These are phyloP conservation scores for Ptychoptera albimana DNA, from an alignment of 2,888 invertebrate genomes.

Conservation along the genomic window DNA sequence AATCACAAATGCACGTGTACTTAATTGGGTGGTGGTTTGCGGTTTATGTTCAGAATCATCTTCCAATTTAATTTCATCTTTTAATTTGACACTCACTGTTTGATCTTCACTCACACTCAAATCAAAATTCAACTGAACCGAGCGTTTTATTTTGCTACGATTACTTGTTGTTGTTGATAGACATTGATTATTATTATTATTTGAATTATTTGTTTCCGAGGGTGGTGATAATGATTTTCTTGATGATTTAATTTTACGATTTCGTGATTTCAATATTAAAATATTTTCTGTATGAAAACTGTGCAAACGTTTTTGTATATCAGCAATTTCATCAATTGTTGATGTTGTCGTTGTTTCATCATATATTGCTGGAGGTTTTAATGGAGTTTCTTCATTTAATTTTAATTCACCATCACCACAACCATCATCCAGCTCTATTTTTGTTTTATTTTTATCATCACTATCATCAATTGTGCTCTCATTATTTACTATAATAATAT, in stretches of 20 bases:
- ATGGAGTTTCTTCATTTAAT: background rate
- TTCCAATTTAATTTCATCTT: slow-evolving; percentile 15
- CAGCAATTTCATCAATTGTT: slow-evolving; percentile 36
- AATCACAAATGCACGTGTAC: too few relatives aligned
- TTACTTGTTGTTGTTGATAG: background rate
- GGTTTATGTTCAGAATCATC: too few relatives aligned
- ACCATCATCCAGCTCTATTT: too few relatives aligned
- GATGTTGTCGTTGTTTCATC: slow-evolving; percentile 1
- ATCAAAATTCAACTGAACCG: slow-evolving; percentile 37
- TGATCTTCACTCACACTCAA: slow-evolving; percentile 37
- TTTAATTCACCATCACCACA: too few relatives aligned
- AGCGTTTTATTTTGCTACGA: slow-evolving; percentile 35
- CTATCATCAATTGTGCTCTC: too few relatives aligned
- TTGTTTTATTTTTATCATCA: too few relatives aligned
- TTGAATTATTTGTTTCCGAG: background rate
- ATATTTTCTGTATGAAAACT: slow-evolving; percentile 48
- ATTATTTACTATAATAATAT: too few relatives aligned
- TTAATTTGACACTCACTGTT: slow-evolving; percentile 33
- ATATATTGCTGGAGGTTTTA: background rate
- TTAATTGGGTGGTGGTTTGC: too few relatives aligned
- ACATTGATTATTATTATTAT: background rate
- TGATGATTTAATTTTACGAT: slow-evolving; percentile 30
- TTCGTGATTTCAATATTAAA: slow-evolving; percentile 40
- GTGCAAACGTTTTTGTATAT: slow-evolving; percentile 43
- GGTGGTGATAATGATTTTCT: background rate